Evolutionary conservation across 2,113 vertebrate genomes (phyloP).

Genomic region (Fukomys damarensis): DNA sequence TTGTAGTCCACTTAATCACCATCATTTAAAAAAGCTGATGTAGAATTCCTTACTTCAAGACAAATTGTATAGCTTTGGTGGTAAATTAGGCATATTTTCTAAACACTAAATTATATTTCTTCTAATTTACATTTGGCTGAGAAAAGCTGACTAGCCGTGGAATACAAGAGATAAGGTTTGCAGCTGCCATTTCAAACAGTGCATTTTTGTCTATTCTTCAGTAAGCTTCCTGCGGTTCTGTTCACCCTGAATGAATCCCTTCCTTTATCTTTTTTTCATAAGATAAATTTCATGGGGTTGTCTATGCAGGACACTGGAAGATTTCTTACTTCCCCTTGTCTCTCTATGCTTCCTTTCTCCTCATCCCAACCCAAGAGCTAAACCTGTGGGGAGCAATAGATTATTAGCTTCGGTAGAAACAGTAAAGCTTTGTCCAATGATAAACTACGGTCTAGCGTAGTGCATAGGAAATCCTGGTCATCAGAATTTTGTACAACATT

Average conservation of each 20-base stretch:
- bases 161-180: constrained; percentile 71
- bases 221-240: constrained; percentile 74
- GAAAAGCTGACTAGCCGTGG: constrained; percentile 71
- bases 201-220: constrained; percentile 68
- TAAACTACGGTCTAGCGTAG: background rate
- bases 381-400: background rate
- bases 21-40: constrained; percentile 78
- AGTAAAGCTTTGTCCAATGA: background rate
- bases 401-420: background rate
- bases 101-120: constrained; percentile 79
- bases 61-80: constrained; percentile 69
- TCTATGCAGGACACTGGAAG: constrained; percentile 10
- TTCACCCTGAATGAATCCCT: constrained; percentile 51
- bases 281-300: constrained; percentile 59
- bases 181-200: constrained; percentile 70
- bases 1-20: constrained; percentile 81
- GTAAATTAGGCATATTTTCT: constrained; percentile 81
- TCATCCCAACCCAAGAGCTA: background rate
- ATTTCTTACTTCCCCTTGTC: background rate
- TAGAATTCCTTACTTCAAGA: constrained; percentile 79
- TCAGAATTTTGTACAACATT: background rate
- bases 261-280: constrained; percentile 71
- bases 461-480: background rate
- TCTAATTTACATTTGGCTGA: constrained; percentile 77
- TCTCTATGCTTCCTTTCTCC: background rate